Percentiles rank a stretch among this genome's conserved stretches.
These are phyloP conservation scores for Scolanthus callimorphus DNA, from an alignment of 92 coral and sea anemone species.

Conservation along the genomic window DNA sequence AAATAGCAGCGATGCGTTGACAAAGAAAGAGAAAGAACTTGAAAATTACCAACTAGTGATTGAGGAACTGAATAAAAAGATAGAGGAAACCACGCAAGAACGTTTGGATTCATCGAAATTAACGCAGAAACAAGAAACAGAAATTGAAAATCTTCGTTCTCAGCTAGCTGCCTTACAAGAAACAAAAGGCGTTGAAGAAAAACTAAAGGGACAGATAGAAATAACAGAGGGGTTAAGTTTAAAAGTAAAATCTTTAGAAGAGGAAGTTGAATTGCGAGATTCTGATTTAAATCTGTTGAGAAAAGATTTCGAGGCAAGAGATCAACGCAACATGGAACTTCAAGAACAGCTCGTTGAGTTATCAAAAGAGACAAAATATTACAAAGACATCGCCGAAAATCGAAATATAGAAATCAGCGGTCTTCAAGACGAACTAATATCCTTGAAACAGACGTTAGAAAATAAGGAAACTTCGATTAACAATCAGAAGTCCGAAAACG, in stretches of 20 bases:
- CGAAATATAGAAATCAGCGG: slow-evolving; percentile 52
- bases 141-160: slow-evolving; percentile 42
- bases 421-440: slow-evolving; percentile 35
- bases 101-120: slow-evolving; percentile 36
- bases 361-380: slow-evolving; percentile 13
- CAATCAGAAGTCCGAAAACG: slow-evolving; percentile 35
- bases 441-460: slow-evolving; percentile 17
- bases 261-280: slow-evolving; percentile 23
- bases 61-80: slow-evolving; percentile 43
- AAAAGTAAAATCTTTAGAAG: slow-evolving; percentile 44
- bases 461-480: slow-evolving; percentile 28
- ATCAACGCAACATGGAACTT: slow-evolving; percentile 31
- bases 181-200: slow-evolving; percentile 40
- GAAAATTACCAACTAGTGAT: slow-evolving; percentile 57
- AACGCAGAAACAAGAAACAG: slow-evolving; percentile 29
- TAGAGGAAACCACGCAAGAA: slow-evolving; percentile 50
- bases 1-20: slow-evolving; percentile 25
- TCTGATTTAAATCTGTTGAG: slow-evolving; percentile 19
- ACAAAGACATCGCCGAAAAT: slow-evolving; percentile 25
- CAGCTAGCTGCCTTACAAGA: slow-evolving; percentile 34
- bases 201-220: slow-evolving; percentile 49
- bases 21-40: slow-evolving; percentile 50
- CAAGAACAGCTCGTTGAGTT: slow-evolving; percentile 28
- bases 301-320: slow-evolving; percentile 27
- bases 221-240: slow-evolving; percentile 31